A percentile compares a stretch with the other conserved stretches of the same genome.
phyloP scores from a whole-genome alignment of 1,140 invertebrate species.

The Pseudobourletiella spinata region DNA sequence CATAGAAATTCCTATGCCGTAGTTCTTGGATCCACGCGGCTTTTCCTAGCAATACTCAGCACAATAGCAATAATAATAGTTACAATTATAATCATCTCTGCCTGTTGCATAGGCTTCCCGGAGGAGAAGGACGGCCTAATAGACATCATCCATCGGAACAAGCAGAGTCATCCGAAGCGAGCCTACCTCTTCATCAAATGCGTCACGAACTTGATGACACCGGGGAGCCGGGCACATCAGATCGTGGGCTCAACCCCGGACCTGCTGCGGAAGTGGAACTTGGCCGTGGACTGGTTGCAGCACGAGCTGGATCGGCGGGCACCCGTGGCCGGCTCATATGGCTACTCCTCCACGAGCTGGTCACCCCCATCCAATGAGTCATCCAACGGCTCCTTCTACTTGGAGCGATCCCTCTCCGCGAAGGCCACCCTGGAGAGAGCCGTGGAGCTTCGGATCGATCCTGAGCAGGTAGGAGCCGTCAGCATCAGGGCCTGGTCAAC shows the following conservation, averaged over 20 bases:
- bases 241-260: slow-evolving; percentile 67
- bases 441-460: slow-evolving; percentile 54
- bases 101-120: slow-evolving; percentile 54
- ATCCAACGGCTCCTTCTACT: slow-evolving; percentile 78
- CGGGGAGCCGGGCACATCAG: slow-evolving; percentile 62
- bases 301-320: slow-evolving; percentile 70
- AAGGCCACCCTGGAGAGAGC: slow-evolving; percentile 78
- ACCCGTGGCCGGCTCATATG: slow-evolving; percentile 44
- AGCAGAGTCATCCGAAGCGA: slow-evolving; percentile 90
- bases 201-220: slow-evolving; percentile 79
- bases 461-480: slow-evolving; percentile 2
- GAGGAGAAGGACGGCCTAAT: slow-evolving; percentile 87
- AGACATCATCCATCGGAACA: slow-evolving; percentile 83
- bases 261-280: slow-evolving; percentile 73
- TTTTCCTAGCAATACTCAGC: too few relatives aligned
- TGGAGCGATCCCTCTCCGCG: slow-evolving; percentile 88
- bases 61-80: too few relatives aligned
- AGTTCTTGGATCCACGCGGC: too few relatives aligned
- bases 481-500: neutral
- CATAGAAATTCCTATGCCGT: too few relatives aligned
- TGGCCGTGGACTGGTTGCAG: slow-evolving; percentile 86
- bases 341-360: slow-evolving; percentile 63
- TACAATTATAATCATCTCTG: slow-evolving; percentile 11
- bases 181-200: slow-evolving; percentile 96
- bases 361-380: slow-evolving; percentile 93